These are phyloP conservation scores for Uria aalge DNA, from an alignment of 2,113 vertebrate species.

Conservation along the genomic window DNA sequence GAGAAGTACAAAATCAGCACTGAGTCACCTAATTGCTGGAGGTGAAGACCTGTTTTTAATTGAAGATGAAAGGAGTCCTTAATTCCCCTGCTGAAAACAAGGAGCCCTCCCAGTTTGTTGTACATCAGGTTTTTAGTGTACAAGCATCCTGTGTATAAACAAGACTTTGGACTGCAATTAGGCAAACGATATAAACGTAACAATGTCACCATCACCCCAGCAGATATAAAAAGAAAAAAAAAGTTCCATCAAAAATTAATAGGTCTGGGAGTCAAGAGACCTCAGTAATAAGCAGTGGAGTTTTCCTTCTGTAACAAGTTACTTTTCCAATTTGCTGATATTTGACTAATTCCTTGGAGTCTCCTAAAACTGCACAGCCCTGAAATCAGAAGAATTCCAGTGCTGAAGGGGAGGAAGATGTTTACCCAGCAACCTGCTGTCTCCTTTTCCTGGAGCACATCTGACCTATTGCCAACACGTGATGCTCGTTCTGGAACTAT, in stretches of 20 bases:
- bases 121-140: background rate
- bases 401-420: background rate
- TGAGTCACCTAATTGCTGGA: background rate
- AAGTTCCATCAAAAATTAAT: constrained; percentile 5
- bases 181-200: background rate
- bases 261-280: constrained; percentile 11
- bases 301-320: background rate
- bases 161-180: background rate
- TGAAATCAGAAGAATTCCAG: background rate
- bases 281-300: background rate
- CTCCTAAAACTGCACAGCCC: background rate
- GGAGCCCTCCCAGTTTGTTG: background rate
- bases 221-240: background rate
- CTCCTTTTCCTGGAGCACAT: background rate
- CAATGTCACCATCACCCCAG: background rate
- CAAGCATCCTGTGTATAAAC: background rate
- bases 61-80: background rate
- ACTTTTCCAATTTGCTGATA: background rate
- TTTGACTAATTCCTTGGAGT: background rate
- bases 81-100: background rate
- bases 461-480: background rate
- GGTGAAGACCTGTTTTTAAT: background rate
- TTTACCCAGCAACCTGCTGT: background rate
- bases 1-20: background rate
- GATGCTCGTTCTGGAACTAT: background rate